A percentile compares a stretch with the other conserved stretches of the same genome.
Evolutionary conservation across 2,888 invertebrate species (phyloP).

Genomic region (Zaprionus lineosus): DNA sequence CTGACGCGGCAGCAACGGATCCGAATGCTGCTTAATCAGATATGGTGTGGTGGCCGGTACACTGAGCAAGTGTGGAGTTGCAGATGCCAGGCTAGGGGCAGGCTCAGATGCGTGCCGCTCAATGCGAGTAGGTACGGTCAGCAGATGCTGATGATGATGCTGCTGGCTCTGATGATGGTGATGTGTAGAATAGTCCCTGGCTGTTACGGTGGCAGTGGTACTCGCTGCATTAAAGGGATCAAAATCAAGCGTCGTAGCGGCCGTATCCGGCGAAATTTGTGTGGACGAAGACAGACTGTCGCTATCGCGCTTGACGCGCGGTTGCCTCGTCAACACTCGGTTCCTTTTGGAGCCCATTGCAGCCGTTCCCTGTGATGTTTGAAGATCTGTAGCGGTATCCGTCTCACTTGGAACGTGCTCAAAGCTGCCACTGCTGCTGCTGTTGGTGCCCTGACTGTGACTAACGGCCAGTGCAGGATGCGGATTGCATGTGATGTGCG

Average conservation of each 20-base stretch:
- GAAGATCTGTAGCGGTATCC: slow-evolving; percentile 40
- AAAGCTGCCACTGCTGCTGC: slow-evolving; percentile 55
- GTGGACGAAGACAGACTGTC: slow-evolving; percentile 83
- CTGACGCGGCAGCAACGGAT: slow-evolving; percentile 86
- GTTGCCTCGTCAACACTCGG: slow-evolving; percentile 87
- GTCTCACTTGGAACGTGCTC: slow-evolving; percentile 53
- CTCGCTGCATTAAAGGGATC: slow-evolving; percentile 77
- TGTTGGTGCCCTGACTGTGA: slow-evolving; percentile 58
- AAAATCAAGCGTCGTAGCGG: slow-evolving; percentile 73
- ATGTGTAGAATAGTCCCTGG: slow-evolving; percentile 67
- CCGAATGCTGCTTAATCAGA: slow-evolving; percentile 87
- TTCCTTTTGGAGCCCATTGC: slow-evolving; percentile 86
- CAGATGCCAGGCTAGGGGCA: slow-evolving; percentile 84
- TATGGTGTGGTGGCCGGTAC: slow-evolving; percentile 85
- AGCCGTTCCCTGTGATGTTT: slow-evolving; percentile 37
- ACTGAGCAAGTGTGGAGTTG: slow-evolving; percentile 84
- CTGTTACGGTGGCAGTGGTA: slow-evolving; percentile 54
- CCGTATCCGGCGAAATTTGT: slow-evolving; percentile 81
- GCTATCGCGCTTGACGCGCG: slow-evolving; percentile 86
- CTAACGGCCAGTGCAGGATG: slow-evolving; percentile 53
- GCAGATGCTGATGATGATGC: slow-evolving; percentile 76
- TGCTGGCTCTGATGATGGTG: slow-evolving; percentile 44
- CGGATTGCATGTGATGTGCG: slow-evolving; percentile 52
- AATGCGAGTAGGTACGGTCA: slow-evolving; percentile 84
- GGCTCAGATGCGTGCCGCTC: slow-evolving; percentile 86